Evolutionary conservation across 2,113 vertebrate genomes (phyloP), one percentile per base, ranked within the genome.

Genomic region (Aldabrachelys gigantea): DNA sequence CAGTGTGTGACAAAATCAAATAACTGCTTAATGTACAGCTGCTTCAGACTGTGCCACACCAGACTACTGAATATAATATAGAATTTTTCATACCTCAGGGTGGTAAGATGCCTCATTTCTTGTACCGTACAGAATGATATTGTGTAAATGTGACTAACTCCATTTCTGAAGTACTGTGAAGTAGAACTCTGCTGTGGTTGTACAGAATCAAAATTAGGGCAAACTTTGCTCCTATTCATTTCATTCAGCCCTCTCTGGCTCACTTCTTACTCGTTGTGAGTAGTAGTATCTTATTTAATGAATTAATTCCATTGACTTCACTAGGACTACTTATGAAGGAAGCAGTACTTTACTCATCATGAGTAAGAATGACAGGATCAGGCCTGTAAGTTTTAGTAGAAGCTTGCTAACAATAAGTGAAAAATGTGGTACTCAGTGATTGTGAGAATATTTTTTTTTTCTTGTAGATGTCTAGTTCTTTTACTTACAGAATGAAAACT

Each of bases 321-420:
- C 21, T 49, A 85, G 78, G 69, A 54, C 56, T 85, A 50, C 47
- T 87, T 86, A 83, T 75, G 47, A 59, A 79, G 4, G 54, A 84
- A 13, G 0, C 31, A 91, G 14, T 47, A 31, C 78, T 53, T 91
- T 93, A 85, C 35, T 87, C 75, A 57, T 72, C 25, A 1, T 10
- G 17, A 52, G 49, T 44, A 87, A 49, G 35, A 87, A 19, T 25
- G 22, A 24, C 8, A 41, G 38, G 85, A 91, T 50, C 50, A 41
- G 35, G 31, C 53, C 54, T 41, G 72, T 72, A 65, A 52, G 27
- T 83, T 84, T 21, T 59, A n/a, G 17, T 50, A 19, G 76, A 79
- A 92, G 3, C 47, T 81, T 81, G n/a, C 76, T 94, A 90, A 47
- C 72, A 93, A 78, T 76, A 92, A 75, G n/a, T 90, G 49, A 47